These are phyloP conservation scores for Spilarctia lutea DNA, from an alignment of 2,888 invertebrate species.

Conservation along the genomic window DNA sequence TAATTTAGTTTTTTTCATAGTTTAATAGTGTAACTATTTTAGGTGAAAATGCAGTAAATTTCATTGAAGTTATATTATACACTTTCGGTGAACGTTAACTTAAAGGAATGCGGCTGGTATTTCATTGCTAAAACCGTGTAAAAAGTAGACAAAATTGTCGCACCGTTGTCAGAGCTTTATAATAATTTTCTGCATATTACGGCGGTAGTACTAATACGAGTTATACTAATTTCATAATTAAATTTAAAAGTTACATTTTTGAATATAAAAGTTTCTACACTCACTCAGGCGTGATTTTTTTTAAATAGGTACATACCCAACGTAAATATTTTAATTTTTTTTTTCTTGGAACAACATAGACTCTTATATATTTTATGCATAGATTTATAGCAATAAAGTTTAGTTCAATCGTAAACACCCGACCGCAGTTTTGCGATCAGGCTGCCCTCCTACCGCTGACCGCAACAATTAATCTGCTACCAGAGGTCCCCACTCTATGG, in stretches of 20 bases:
- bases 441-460: too few relatives aligned
- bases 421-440: too few relatives aligned
- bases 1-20: background rate
- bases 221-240: background rate
- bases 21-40: background rate
- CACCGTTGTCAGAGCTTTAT: background rate
- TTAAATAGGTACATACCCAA: background rate
- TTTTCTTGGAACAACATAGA: too few relatives aligned
- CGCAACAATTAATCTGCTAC: too few relatives aligned
- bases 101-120: background rate
- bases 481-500: too few relatives aligned
- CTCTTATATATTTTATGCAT: too few relatives aligned
- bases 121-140: background rate
- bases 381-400: too few relatives aligned
- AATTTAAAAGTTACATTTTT: background rate
- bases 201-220: background rate
- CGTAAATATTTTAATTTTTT: background rate
- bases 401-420: too few relatives aligned
- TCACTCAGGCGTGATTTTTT: background rate
- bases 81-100: background rate
- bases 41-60: background rate
- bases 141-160: background rate
- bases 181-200: background rate
- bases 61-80: background rate
- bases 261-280: too few relatives aligned